Evolutionary conservation across 2,797 vertebrate genomes (phyloP).

Genomic region (Chanos chanos): DNA sequence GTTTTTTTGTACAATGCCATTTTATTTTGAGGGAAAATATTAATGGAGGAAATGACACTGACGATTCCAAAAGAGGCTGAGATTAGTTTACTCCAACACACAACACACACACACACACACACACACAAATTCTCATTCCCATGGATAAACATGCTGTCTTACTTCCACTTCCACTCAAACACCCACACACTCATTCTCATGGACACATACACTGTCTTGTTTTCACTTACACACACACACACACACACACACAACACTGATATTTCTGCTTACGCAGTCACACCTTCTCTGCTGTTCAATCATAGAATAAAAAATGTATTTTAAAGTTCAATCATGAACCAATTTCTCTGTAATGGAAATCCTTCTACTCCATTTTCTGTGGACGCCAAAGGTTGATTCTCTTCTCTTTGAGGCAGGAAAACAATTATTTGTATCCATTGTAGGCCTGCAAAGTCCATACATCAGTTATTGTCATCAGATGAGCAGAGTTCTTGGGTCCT

Average conservation of each 20-base stretch:
- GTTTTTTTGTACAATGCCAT: no score
- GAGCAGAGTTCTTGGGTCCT: no score
- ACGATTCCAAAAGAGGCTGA: no score
- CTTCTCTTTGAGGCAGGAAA: conserved; percentile 5
- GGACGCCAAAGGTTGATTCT: conserved; percentile 11
- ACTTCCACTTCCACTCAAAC: not conserved
- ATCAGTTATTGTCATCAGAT: not conserved
- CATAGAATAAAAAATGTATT: conserved; percentile 11
- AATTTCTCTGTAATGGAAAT: conserved; percentile 16
- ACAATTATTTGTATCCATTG: conserved; percentile 14
- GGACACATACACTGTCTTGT: no score
- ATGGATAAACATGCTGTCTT: no score
- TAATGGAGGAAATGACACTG: no score
- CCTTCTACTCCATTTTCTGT: conserved; percentile 5
- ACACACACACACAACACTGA: not conserved
- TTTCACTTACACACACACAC: no score
- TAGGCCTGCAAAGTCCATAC: not conserved
- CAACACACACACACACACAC: not conserved
- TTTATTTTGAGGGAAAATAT: no score
- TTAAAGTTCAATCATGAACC: conserved; percentile 20
- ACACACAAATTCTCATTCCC: no score
- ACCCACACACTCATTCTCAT: no score
- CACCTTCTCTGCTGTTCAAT: not conserved
- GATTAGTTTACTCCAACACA: not conserved
- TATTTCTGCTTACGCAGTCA: conserved; percentile 9